Evolutionary conservation across 2,113 vertebrate species (phyloP), one percentile per base, ranked within the genome.

Genomic region (Australoheros scitulus): DNA sequence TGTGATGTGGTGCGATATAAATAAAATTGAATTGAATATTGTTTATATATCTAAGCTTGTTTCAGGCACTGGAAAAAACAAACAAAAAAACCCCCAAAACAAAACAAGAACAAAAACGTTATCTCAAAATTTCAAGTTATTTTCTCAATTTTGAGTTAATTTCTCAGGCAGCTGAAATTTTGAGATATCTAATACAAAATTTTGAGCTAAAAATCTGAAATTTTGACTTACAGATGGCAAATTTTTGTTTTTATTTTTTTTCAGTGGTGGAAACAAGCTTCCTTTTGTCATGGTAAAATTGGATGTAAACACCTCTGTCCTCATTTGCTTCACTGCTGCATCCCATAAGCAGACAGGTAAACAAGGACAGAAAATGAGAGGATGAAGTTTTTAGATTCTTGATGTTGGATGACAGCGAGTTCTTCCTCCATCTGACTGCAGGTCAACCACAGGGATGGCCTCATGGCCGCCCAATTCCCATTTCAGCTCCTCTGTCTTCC

Each of bases 321-420:
- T 50, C 20, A 17, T 81, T 59, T 72, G 9, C 77, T 70, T 55
- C 18, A 52, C 20, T 52, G 57, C 76, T 34, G 1, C 70, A 11
- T 52, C 59, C 36, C 20, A 34, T 59, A 32, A 61, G 61, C n/a
- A 63, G 36, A 41, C 75, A 79, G 76, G 50, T 79, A 77, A 86
- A 86, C 75, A 82, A 85, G 85, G 29, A 8, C 22, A 63, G 50
- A 84, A 81, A 79, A 88, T 77, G n/a, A 88, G 79, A 76, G 47
- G 76, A 79, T 34, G 60, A 80, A 61, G 63, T 81, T 77, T 93
- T 90, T 57, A 81, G 63, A 80, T 15, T 24, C 77, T 86, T 85
- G 77, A 84, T 88, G 82, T 81, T 63, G 52, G 83, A 88, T 92
- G 89, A 91, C 87, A 90, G 89, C 6, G 68, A 85, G 83, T 76